Percentiles rank a stretch among this genome's conserved stretches.
Evolutionary conservation across 1,140 invertebrate genomes (phyloP).

Genomic region (Cylas formicarius): DNA sequence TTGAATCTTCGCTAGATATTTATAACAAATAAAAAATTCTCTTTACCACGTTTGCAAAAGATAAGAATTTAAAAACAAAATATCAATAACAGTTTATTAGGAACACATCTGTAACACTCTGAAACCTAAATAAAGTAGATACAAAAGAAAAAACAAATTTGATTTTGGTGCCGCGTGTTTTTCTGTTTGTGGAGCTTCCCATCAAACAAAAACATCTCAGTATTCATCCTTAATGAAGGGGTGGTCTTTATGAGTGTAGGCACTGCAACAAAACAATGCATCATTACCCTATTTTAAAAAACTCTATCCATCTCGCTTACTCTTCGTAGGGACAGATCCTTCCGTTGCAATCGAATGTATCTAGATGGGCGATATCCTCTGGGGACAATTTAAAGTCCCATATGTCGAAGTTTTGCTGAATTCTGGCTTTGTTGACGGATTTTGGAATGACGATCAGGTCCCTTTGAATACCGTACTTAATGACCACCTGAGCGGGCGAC

Average conservation of each 20-base stretch:
- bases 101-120: too few relatives aligned
- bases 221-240: slow-evolving; percentile 21
- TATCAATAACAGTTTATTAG: too few relatives aligned
- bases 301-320: too few relatives aligned
- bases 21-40: too few relatives aligned
- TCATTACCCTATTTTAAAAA: slow-evolving; percentile 1
- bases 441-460: slow-evolving; percentile 30
- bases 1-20: too few relatives aligned
- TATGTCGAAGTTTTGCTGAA: slow-evolving; percentile 30
- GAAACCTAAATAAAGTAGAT: too few relatives aligned
- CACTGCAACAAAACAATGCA: slow-evolving; percentile 11
- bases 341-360: slow-evolving; percentile 32
- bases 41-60: too few relatives aligned
- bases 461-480: slow-evolving; percentile 28
- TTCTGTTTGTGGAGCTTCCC: background rate
- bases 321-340: slow-evolving; percentile 30
- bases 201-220: slow-evolving; percentile 11
- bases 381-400: slow-evolving; percentile 29
- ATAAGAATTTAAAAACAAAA: too few relatives aligned
- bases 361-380: slow-evolving; percentile 26
- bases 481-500: slow-evolving; percentile 29
- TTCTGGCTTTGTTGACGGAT: slow-evolving; percentile 29
- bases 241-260: slow-evolving; percentile 17
- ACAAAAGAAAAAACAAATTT: too few relatives aligned
- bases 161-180: background rate